Evolutionary conservation across 2,113 vertebrate genomes (phyloP).

Genomic region (Meles meles): DNA sequence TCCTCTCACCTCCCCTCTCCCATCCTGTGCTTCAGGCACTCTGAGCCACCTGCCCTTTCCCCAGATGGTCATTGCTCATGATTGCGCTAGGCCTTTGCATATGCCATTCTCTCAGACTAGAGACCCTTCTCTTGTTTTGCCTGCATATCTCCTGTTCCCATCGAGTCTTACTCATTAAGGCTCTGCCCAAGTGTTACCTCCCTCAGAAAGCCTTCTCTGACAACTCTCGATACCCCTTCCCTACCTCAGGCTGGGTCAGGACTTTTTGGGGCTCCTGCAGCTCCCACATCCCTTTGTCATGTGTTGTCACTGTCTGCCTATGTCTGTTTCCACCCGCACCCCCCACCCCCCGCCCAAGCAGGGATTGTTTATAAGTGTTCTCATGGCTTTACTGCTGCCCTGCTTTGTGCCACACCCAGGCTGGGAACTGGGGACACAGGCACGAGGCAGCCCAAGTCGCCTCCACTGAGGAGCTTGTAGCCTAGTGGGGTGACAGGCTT

Average conservation of each 20-base stretch:
- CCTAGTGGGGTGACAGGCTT: background rate
- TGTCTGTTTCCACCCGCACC: background rate
- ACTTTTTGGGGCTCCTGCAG: background rate
- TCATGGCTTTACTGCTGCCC: background rate
- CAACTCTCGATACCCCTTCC: background rate
- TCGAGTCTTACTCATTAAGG: background rate
- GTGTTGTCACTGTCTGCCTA: background rate
- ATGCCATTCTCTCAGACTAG: background rate
- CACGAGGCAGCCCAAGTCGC: background rate
- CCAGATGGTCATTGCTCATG: background rate
- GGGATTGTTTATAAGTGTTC: background rate
- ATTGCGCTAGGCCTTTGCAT: background rate
- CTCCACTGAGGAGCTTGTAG: background rate
- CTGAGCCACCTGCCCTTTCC: background rate
- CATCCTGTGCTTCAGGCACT: background rate
- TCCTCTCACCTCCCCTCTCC: background rate
- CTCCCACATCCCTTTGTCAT: background rate
- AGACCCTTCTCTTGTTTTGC: background rate
- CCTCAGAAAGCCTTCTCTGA: background rate
- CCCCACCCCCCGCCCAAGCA: background rate
- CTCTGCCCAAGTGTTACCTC: background rate
- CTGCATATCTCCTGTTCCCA: background rate
- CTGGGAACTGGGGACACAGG: background rate
- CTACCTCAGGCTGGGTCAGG: background rate
- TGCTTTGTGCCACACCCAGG: background rate